Evolutionary conservation across 2,888 invertebrate species (phyloP), one percentile per base, ranked within the genome.

Genomic region (Drymonia ruficornis): DNA sequence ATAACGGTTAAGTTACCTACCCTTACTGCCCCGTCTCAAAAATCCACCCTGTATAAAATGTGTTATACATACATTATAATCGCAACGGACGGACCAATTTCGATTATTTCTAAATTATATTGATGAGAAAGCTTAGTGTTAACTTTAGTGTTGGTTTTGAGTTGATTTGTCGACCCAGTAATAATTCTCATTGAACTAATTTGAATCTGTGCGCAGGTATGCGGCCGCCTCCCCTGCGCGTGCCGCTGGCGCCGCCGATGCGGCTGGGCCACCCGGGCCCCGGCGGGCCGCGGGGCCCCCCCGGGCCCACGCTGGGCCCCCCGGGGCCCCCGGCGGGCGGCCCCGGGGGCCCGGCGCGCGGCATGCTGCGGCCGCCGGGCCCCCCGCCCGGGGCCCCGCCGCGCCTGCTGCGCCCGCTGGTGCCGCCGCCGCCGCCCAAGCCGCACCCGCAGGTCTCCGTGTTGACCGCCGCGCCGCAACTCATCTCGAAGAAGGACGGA

Each of bases 401-500:
- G 13, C 93, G 94, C 13, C 85, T 94, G 70, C 94, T 95, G 52
- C 80, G 89, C 0, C 94, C 95, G 18, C 92, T 94, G 43, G 91
- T 90, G 46, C 94, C 95, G 15, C 94, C 94, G 61, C 93, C 93
- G 50, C 89, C 89, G 61, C 86, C 85, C 42, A 83, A 82, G 49
- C 66, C 66, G 11, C 59, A 75, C 59, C 80, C 85, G 11, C 92
- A 87, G 0, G 95, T 96, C 1, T 96, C 97, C 67, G 97, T 97
- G 29, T 89, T 97, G 19, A 95, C 95, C 11, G 97, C 97, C 0
- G 97, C 96, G 0, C 97, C 97, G 13, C 97, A 97, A 77, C 94
- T 97, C 31, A 96, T 97, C 73, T 95, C 95, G 64, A 94, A 96
- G 59, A 95, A 95, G 70, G 96, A 95, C 58, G 94, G 94, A 1